Evolutionary conservation across 2,113 vertebrate genomes (phyloP).

Genomic region (Menura novaehollandiae): DNA sequence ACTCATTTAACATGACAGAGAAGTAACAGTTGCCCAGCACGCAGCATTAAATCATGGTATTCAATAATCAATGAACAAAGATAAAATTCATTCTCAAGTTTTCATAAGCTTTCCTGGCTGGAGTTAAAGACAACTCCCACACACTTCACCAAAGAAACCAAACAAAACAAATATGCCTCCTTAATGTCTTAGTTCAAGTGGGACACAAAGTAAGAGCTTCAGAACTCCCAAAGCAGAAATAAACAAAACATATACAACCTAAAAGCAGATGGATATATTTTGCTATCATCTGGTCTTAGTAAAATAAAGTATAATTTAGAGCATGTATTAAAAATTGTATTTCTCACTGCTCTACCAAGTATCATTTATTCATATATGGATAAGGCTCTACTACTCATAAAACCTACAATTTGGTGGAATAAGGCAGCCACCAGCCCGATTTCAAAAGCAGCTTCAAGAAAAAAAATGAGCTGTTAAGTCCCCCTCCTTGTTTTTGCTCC

Average conservation of each 20-base stretch:
- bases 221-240: not conserved
- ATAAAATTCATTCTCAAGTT: not conserved
- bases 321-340: not conserved
- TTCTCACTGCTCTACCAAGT: not conserved
- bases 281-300: not conserved
- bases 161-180: not conserved
- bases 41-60: not conserved
- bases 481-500: not conserved
- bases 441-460: not conserved
- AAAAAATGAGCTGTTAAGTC: not conserved
- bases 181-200: not conserved
- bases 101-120: not conserved
- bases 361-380: not conserved
- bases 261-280: not conserved
- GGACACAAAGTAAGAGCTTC: not conserved
- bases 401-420: not conserved
- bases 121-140: constrained; percentile 1
- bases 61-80: not conserved
- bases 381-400: not conserved
- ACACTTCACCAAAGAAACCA: constrained; percentile 35
- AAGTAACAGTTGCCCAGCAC: not conserved
- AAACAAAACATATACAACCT: not conserved
- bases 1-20: not conserved
- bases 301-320: not conserved
- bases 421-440: not conserved